These are phyloP conservation scores for Oryzias curvinotus DNA, from an alignment of 2,113 vertebrate species.

Conservation along the genomic window DNA sequence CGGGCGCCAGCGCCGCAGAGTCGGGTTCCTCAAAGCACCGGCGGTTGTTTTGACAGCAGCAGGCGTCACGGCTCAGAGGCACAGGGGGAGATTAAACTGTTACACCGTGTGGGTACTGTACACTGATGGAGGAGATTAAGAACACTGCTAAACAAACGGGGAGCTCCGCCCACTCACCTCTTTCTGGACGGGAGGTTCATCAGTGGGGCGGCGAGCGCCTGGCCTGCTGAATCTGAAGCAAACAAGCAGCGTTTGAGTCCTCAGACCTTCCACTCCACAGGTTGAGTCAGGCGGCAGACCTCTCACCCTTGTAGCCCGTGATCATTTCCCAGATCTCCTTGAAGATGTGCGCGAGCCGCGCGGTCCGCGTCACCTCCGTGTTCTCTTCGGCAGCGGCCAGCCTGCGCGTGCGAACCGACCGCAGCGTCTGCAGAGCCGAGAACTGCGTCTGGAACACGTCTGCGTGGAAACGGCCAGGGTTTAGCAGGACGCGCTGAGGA, in stretches of 20 bases:
- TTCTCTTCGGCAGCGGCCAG: conserved; percentile 95
- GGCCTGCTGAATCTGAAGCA: conserved; percentile 89
- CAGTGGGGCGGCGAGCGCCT: conserved; percentile 89
- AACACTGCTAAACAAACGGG: conserved; percentile 25
- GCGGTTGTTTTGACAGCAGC: conserved; percentile 40
- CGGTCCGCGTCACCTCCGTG: conserved; percentile 93
- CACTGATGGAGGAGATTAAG: conserved; percentile 39
- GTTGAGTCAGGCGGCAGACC: conserved; percentile 2
- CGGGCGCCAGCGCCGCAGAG: not conserved
- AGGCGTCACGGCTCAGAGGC: conserved; percentile 46
- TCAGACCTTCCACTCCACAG: conserved; percentile 3
- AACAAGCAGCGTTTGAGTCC: conserved; percentile 10
- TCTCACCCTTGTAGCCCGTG: conserved; percentile 91
- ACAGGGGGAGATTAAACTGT: conserved; percentile 41
- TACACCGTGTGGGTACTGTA: conserved; percentile 46
- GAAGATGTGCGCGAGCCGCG: conserved; percentile 97
- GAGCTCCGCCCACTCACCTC: conserved; percentile 79
- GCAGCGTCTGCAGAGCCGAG: conserved; percentile 93
- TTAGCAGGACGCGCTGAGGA: too few relatives aligned
- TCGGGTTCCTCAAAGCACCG: not conserved
- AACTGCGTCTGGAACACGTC: conserved; percentile 99
- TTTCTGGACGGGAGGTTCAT: conserved; percentile 94
- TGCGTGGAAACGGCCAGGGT: conserved; percentile 54
- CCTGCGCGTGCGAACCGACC: conserved; percentile 92
- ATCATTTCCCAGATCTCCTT: conserved; percentile 99